Base-by-base conservation (phyloP, 2,888 invertebrate species). In the Diplolepis rosae region DNA sequence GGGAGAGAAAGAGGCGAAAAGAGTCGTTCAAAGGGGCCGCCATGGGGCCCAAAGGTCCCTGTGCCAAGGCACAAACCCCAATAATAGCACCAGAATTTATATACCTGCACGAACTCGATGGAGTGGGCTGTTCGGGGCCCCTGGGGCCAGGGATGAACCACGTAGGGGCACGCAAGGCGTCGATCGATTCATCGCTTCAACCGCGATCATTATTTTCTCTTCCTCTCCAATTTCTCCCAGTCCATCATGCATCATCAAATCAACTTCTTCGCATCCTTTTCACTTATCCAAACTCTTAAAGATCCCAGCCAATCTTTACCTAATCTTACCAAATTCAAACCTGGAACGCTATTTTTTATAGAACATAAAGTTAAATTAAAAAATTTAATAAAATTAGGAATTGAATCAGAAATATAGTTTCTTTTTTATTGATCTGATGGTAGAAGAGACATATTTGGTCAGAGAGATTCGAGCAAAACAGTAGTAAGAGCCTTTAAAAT, bases 41-140 rank as follows among this genome's bases (percentile, higher is more conserved):
- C 39, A 9, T 61, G 7, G 79, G 80, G 80, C 78, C 82, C 77
- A 77, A 77, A 80, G 82, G 80, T 80, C 80, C 82, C 82, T 84
- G 56, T 56, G 84, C 84, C 84, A 87, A 85, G 83, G 84, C 84
- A 84, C 80, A 85, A 87, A 85, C 86, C 87, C 87, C 86, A 87
- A 87, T 87, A 87, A 87, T 87, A 87, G 87, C 87, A 85, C 85
- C 86, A 87, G 87, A 87, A 87, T 87, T 87, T 87, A 87, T 87
- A 87, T 87, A 87, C 87, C 87, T 87, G 87, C 85, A 85, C 84
- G 85, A 83, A 83, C 80, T 83, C 80, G 82, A 80, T 82, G 83
- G 85, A 86, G 84, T 82, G 86, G 85, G 79, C 73, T 69, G 73
- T 73, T 66, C 69, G 69, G 69, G 70, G 70, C 65, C 73, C 73